Conservation (phyloP, 2,888 invertebrate species). For the Leptinotarsa juncta region DNA sequence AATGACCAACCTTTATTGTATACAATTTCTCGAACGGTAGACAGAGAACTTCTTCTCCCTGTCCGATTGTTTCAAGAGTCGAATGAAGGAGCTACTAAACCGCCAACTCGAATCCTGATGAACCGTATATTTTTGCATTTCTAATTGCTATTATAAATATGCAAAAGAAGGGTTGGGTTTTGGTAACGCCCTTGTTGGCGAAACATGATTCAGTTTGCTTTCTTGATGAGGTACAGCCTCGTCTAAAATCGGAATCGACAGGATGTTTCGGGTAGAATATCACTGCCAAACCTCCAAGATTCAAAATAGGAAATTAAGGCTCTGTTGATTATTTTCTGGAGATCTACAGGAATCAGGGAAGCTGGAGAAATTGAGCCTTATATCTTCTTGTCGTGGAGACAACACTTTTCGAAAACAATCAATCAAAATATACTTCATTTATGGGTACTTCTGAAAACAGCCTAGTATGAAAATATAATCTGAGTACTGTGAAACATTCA, state of each 20-base stretch:
- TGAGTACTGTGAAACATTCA: too few relatives aligned
- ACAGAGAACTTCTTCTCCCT: background rate
- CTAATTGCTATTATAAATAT: slow-evolving; percentile 30
- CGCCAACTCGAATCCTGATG: slow-evolving; percentile 26
- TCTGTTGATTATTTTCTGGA: too few relatives aligned
- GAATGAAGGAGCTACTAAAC: slow-evolving; percentile 28
- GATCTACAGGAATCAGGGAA: too few relatives aligned
- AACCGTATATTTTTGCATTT: slow-evolving; percentile 30
- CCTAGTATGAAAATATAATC: too few relatives aligned
- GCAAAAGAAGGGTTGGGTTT: slow-evolving; percentile 27
- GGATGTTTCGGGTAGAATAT: background rate
- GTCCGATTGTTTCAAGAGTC: slow-evolving; percentile 7
- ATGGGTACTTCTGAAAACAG: too few relatives aligned
- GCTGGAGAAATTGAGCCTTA: too few relatives aligned
- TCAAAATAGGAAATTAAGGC: too few relatives aligned
- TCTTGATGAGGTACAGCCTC: slow-evolving; percentile 15
- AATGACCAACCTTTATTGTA: background rate
- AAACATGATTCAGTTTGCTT: slow-evolving; percentile 12
- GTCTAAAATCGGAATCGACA: background rate
- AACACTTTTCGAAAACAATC: too few relatives aligned
- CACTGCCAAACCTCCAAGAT: too few relatives aligned
- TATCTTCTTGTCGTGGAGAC: too few relatives aligned
- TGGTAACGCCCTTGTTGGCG: background rate
- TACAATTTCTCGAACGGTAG: background rate
- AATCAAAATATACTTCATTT: too few relatives aligned